Conservation (phyloP, 2,888 invertebrate genomes). For the Erynnis tages region DNA sequence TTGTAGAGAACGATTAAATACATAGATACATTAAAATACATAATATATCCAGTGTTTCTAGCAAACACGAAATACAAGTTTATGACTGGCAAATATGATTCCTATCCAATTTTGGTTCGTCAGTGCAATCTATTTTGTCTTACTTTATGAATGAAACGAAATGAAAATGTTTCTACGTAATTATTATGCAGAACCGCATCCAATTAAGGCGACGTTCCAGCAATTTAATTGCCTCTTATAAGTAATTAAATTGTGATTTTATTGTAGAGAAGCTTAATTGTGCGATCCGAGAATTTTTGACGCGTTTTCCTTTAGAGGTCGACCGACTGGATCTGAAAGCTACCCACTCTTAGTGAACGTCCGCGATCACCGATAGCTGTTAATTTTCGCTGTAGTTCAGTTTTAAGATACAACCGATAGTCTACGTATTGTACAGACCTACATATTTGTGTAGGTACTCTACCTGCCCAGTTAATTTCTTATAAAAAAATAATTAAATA, state of each 20-base stretch:
- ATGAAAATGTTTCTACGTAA: slow-evolving; percentile 1
- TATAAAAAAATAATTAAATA: too few relatives aligned
- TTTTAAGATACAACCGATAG: too few relatives aligned
- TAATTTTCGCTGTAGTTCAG: too few relatives aligned
- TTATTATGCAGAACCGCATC: slow-evolving; percentile 36
- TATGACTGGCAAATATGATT: too few relatives aligned
- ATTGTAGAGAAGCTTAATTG: slow-evolving; percentile 66
- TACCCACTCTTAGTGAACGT: not conserved
- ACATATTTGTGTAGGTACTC: too few relatives aligned
- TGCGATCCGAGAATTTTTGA: slow-evolving; percentile 52
- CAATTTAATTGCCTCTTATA: slow-evolving; percentile 62
- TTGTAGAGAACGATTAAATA: too few relatives aligned
- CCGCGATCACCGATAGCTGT: too few relatives aligned
- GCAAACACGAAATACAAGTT: too few relatives aligned
- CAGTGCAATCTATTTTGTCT: not conserved
- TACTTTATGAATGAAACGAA: not conserved
- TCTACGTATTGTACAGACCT: too few relatives aligned
- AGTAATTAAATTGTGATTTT: slow-evolving; percentile 68
- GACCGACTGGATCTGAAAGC: slow-evolving; percentile 39
- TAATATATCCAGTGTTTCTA: too few relatives aligned
- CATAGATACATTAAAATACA: too few relatives aligned
- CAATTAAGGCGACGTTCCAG: slow-evolving; percentile 63
- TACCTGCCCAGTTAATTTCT: too few relatives aligned
- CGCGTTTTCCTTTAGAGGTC: slow-evolving; percentile 52
- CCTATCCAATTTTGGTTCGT: not conserved